Evolutionary conservation across 1,140 invertebrate species (phyloP), one percentile per base, ranked within the genome.

Genomic region (Cheumatopsyche charites): DNA sequence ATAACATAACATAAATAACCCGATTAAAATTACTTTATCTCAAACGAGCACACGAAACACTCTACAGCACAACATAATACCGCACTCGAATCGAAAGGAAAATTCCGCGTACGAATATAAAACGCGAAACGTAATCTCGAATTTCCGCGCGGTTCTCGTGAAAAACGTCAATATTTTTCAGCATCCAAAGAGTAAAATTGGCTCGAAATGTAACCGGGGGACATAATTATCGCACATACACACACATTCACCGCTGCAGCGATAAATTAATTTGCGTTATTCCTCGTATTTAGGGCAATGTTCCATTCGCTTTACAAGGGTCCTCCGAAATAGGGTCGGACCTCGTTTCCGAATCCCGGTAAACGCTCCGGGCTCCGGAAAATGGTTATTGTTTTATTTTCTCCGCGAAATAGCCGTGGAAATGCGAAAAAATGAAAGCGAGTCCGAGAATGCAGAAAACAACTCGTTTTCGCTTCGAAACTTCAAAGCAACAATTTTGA

Each of bases 301-400:
- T 68, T 55, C 45, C 66, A 55, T 68, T 68, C 41, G 49, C 42
- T 68, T 68, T 36, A 68, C 42, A 55, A 52, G 66, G 45, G 66
- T 15, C 42, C 42, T 68, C 25, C n/a, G 5, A 36, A 29, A 55
- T 45, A 55, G 36, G 49, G 15, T 63, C 62, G 29, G 47, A 42
- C 47, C 66, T 68, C 42, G 47, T 68, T 68, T 55, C 26, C 47
- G 25, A 17, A 55, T 29, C 15, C 47, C 12, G 66, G 36, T n/a
- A 68, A 68, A 55, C 42, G 63, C 43, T 66, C 23, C 43, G 17
- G 41, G 42, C 63, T 9, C 36, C 63, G 41, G 41, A 68, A 68
- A 68, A 68, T 55, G 45, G 47, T 68, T 68, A 68, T 68, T 68
- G 66, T 68, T 55, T 68, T 45, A 55, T 68, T 45, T 25, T 15